Evolutionary conservation across 2,888 invertebrate genomes (phyloP).

Genomic region (Eulithis testata): DNA sequence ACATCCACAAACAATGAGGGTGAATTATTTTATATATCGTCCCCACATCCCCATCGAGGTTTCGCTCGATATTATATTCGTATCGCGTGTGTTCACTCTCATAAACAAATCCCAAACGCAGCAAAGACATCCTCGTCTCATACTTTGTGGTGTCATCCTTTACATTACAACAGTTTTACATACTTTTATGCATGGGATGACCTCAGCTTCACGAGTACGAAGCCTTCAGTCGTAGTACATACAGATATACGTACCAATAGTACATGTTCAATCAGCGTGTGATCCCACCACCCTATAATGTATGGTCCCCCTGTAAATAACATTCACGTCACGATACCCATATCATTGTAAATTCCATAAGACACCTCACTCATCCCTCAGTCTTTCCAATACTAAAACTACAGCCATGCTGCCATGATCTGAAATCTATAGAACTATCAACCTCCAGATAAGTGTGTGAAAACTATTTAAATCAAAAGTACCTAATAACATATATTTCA

Average conservation of each 20-base stretch:
- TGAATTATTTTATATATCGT: constrained; percentile 84
- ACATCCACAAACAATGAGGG: constrained; percentile 95
- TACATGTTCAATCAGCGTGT: constrained; percentile 1
- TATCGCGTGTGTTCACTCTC: constrained; percentile 26
- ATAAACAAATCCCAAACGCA: constrained; percentile 21
- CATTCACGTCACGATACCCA: constrained; percentile 26
- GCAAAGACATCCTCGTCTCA: background rate
- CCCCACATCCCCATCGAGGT: constrained; percentile 39
- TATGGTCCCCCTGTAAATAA: constrained; percentile 23
- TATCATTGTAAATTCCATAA: constrained; percentile 36
- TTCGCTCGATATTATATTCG: constrained; percentile 23
- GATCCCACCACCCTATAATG: constrained; percentile 8
- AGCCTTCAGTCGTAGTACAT: background rate
- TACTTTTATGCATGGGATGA: background rate
- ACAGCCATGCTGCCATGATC: constrained; percentile 14
- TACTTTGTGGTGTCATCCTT: constrained; percentile 5
- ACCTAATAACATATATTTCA: constrained; percentile 11
- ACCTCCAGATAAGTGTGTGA: background rate
- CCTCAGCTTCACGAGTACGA: constrained; percentile 2
- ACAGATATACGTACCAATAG: background rate
- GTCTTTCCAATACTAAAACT: constrained; percentile 31
- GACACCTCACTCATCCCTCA: constrained; percentile 26
- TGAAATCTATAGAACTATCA: constrained; percentile 31
- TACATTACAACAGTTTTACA: background rate
- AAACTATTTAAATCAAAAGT: constrained; percentile 2